Base-by-base conservation (phyloP, 2,113 vertebrate genomes). In the Octodon degus region DNA sequence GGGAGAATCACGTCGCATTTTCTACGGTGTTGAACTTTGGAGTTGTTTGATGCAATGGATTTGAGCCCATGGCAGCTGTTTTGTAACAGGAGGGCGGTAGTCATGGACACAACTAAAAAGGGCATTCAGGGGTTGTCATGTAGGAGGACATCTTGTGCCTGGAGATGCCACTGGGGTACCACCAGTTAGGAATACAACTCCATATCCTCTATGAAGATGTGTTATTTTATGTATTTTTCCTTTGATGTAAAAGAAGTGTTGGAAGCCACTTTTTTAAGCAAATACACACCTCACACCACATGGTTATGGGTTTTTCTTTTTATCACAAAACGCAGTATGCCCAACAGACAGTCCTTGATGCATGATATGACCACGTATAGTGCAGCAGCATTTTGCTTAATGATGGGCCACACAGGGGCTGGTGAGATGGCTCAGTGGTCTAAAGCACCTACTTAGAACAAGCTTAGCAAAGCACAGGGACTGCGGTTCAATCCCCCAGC, bases 1-100 rank as follows among this genome's bases (percentile, higher is more conserved):
- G 24, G 50, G 58, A 27, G 17, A 93, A 91, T n/a, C 27, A 20
- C 83, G 72, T 70, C 96, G 93, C 92, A 92, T 91, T 96, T 96
- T 88, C 86, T 4, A 74, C 22, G 85, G 80, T 97, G 86, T 95
- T 98, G 89, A 96, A 94, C 85, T 90, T 96, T n/a, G 3, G 34
- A 77, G 43, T 67, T 67, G 22, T 82, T 85, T 86, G 40, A 79
- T 47, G 19, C 79, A 43, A 32, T 17, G 37, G 53, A 34, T 63
- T 83, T 72, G 25, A 47, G 34, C 34, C 50, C 20, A 27, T 0
- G 0, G 47, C 65, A 67, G 76, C 40, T 76, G 5, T 86, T 79
- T 87, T 30, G 20, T 5, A 63, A 37, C 13, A 30, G 24, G 30
- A 76, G 13, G 5, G 2, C 20, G 19, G 24, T 30, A 13, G 34